Base-by-base conservation (phyloP, 2,797 vertebrate genomes). In the Coregonus suidteri region DNA sequence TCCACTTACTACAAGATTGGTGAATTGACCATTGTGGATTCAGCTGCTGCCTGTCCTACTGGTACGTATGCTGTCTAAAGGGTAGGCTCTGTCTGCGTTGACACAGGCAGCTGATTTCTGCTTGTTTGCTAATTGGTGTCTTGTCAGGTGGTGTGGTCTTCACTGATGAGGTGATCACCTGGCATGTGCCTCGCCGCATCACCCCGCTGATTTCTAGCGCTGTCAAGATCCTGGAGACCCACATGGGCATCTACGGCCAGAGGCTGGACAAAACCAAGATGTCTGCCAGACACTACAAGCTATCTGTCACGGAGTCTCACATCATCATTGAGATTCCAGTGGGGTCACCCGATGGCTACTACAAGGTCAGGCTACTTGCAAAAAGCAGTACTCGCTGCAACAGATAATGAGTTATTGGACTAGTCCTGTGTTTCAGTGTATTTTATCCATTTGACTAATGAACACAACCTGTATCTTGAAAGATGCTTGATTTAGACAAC, bases 321-420 rank as follows among this genome's bases (percentile, higher is more conserved):
- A 84, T 96, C n/a, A 62, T 87, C 13, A 14, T 95, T 16, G 94
- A 91, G 75, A 81, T 98, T 74, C 95, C 96, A 20, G 71, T 96
- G 70, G 96, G 96, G 68, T 92, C 94, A 25, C 83, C 94, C 56
- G 95, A 96, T 75, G 95, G 96, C 5, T 94, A 93, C 89, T 97
- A 93, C 80, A 97, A 97, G 95, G 96, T 96, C 59, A 6, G 88
- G 81, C 1, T 20, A 59, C 6, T 7, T 51, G 25, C 25, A 25
- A 25, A 25, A 25, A 25, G 25, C 25, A 25, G 25, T 0, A 25
- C 25, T 25, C 25, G 25, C 25, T 25, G 25, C 25, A 25, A 25
- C 47, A 6, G 4, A 51, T 51, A 6, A 51, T 51, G 5, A 13
- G 3, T 51, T 51, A 51, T 51, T 51, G 47, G 34, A 11, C 20